Evolutionary conservation across 2,113 vertebrate species (phyloP), one percentile per base, ranked within the genome.

Genomic region (Eira barbara): DNA sequence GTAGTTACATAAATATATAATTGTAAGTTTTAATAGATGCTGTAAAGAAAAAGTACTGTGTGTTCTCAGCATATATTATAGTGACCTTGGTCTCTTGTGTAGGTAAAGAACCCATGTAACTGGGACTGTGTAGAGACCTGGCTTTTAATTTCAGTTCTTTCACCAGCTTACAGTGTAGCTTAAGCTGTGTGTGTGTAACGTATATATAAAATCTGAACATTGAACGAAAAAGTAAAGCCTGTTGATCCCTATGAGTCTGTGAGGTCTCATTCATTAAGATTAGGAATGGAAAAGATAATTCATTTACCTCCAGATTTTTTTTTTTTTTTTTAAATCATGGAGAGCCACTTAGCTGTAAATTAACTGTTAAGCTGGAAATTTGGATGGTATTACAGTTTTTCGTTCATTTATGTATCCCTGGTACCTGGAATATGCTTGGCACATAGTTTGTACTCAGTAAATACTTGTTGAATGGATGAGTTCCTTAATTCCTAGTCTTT

Each of bases 141-240:
- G 52, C 20, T 95, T 79, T 91, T 81, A 45, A 89, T 36, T 96
- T 73, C 55, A 69, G 23, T 76, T 76, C 18, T 94, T 89, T 90
- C 20, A 49, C 10, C 79, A 61, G 13, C 34, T 73, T 47, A 36
- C 39, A 61, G 14, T 79, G 25, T 82, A 9, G n/a, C n/a, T 20
- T 69, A 63, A 82, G n/a, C 21, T 97, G 2, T 61, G 15, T 81
- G 27, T n/a, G 14, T 81, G 3, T 39, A 23, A 39, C 42, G 21
- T 59, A 11, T 31, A 3, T 49, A 63, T 82, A 14, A 86, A 95
- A 63, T 20, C n/a, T 91, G 71, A 78, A 88, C 49, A 84, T 7
- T 65, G 81, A 95, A 85, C 76, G 18, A 23, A 36, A 78, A 91
- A 94, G 25, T 39, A 39, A 49, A 47, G 25, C 11, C 9, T 18